A percentile compares a stretch with the other conserved stretches of the same genome.
phyloP scores from a whole-genome alignment of 2,888 invertebrate genomes.

The Halictus ligatus region DNA sequence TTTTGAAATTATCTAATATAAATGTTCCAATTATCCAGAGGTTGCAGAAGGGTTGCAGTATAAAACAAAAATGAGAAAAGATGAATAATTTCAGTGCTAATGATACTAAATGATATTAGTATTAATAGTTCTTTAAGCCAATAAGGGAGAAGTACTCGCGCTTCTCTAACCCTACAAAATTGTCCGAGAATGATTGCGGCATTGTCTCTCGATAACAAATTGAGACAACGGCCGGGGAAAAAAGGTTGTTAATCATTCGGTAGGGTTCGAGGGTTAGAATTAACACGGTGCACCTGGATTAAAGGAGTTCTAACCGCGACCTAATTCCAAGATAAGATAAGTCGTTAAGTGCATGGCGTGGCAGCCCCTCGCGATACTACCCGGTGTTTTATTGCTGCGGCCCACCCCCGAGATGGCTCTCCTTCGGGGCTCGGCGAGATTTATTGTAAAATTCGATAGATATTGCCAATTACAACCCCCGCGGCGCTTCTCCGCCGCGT shows the following conservation, averaged over 20 bases:
- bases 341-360: constrained; percentile 80
- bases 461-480: constrained; percentile 81
- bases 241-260: constrained; percentile 4
- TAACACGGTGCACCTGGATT: constrained; percentile 49
- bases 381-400: constrained; percentile 78
- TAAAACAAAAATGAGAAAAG: too few species aligned
- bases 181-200: not conserved
- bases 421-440: constrained; percentile 75
- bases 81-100: too few species aligned
- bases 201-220: not conserved
- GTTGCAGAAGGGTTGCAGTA: too few species aligned
- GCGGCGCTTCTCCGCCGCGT: constrained; percentile 60
- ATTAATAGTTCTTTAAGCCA: not conserved
- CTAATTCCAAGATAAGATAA: constrained; percentile 82
- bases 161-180: not conserved
- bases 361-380: constrained; percentile 77
- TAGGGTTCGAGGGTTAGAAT: constrained; percentile 31
- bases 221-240: not conserved
- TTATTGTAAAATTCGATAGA: constrained; percentile 83
- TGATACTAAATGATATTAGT: too few species aligned
- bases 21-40: too few species aligned
- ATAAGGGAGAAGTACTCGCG: not conserved
- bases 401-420: constrained; percentile 61
- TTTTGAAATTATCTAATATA: too few species aligned
- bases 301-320: constrained; percentile 74